Conservation (phyloP, 2,888 invertebrate species). For the Athrips mouffetella region DNA sequence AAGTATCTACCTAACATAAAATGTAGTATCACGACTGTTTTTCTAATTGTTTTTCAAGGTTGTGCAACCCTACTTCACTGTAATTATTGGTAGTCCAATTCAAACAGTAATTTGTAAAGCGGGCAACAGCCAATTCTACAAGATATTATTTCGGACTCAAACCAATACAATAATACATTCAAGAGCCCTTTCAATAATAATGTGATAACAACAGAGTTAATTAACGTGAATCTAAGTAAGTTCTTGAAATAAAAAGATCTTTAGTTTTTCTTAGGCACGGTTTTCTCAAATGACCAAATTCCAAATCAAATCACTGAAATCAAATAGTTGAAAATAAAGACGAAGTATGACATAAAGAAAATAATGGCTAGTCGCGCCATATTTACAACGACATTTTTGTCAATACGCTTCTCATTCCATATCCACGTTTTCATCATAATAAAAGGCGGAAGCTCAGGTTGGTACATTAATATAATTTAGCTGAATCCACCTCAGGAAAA, state of each 20-base stretch:
- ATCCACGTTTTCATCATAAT: conserved; percentile 11
- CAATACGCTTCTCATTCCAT: not conserved
- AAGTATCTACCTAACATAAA: no score
- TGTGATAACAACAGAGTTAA: no score
- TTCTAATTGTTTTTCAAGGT: no score
- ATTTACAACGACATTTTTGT: not conserved
- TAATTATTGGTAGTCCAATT: conserved; percentile 46
- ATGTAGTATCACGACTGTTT: no score
- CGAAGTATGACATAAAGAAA: no score
- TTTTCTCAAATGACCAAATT: not conserved
- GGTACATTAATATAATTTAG: conserved; percentile 13
- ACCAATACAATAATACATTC: not conserved
- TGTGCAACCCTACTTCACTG: conserved; percentile 22
- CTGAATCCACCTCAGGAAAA: conserved; percentile 11
- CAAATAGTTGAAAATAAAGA: no score
- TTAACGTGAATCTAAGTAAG: no score
- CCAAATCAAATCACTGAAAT: no score
- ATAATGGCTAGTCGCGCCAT: no score
- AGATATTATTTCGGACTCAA: not conserved
- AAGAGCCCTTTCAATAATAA: no score
- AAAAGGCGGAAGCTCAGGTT: conserved; percentile 5
- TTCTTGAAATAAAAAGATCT: no score
- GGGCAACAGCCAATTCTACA: not conserved
- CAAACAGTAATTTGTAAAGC: conserved; percentile 43
- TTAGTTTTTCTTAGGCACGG: no score